Percentiles rank a stretch among this genome's conserved stretches.
Conservation (phyloP, 2,797 vertebrate species). For the Mormyrops boulengeri region DNA sequence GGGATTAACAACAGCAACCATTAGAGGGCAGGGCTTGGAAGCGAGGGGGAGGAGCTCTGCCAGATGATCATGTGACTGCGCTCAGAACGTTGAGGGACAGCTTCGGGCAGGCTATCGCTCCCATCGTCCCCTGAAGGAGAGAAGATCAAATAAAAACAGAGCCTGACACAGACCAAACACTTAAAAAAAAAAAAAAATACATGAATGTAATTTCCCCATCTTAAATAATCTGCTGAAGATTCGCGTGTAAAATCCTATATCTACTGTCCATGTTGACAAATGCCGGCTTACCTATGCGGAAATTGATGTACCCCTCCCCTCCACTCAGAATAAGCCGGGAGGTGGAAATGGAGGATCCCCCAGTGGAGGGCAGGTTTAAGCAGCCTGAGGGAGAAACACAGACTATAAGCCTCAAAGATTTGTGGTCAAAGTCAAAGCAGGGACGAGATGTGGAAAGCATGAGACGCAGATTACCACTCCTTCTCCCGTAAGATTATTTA, state of each 20-base stretch:
- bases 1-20: background rate
- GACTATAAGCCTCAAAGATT: background rate
- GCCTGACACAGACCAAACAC: background rate
- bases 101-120: conserved; percentile 54
- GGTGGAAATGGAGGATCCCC: conserved; percentile 42
- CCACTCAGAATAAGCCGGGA: conserved; percentile 71
- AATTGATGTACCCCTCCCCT: conserved; percentile 79
- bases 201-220: background rate
- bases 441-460: background rate
- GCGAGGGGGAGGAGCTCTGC: conserved; percentile 51
- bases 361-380: conserved; percentile 42
- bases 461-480: background rate
- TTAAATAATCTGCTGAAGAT: background rate
- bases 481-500: background rate
- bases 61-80: conserved; percentile 79
- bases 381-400: conserved; percentile 48
- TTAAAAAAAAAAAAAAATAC: background rate
- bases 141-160: background rate
- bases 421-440: background rate
- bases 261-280: background rate
- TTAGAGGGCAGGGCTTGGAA: conserved; percentile 60
- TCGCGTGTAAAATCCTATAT: background rate
- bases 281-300: conserved; percentile 63
- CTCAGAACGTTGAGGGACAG: conserved; percentile 61
- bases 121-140: conserved; percentile 63